phyloP scores from a whole-genome alignment of 2,113 vertebrate species.

The Cepphus grylle region DNA sequence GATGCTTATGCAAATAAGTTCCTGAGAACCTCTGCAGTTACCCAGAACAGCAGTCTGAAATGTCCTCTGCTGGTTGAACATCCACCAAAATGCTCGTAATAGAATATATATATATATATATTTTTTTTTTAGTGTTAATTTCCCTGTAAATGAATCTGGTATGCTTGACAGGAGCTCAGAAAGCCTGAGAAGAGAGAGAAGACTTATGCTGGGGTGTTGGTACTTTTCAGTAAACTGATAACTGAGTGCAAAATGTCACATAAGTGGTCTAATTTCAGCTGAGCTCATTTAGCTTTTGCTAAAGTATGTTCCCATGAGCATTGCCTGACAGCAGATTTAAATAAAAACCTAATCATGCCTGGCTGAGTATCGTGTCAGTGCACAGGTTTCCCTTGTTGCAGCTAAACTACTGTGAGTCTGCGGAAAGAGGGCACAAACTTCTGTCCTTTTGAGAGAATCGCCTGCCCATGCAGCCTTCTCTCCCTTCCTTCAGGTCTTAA shows the following conservation, averaged over 20 bases:
- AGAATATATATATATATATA: neutral
- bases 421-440: neutral
- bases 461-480: neutral
- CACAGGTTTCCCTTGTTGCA: neutral
- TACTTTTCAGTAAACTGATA: constrained; percentile 11
- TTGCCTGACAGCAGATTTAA: constrained; percentile 39
- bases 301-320: constrained; percentile 15
- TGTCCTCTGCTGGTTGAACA: neutral
- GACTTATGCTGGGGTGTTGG: neutral
- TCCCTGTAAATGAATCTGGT: neutral
- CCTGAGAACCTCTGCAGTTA: neutral
- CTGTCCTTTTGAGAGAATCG: neutral
- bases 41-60: neutral
- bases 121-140: neutral
- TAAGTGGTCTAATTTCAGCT: constrained; percentile 41
- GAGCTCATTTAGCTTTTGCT: constrained; percentile 49
- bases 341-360: constrained; percentile 3
- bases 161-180: neutral
- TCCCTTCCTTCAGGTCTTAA: neutral
- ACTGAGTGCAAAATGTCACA: neutral
- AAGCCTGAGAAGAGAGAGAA: neutral
- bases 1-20: neutral
- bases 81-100: neutral
- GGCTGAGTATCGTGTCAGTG: neutral
- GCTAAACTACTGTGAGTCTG: neutral